These are phyloP conservation scores for Margaritifera margaritifera DNA, from an alignment of 2,888 invertebrate genomes.

Conservation along the genomic window DNA sequence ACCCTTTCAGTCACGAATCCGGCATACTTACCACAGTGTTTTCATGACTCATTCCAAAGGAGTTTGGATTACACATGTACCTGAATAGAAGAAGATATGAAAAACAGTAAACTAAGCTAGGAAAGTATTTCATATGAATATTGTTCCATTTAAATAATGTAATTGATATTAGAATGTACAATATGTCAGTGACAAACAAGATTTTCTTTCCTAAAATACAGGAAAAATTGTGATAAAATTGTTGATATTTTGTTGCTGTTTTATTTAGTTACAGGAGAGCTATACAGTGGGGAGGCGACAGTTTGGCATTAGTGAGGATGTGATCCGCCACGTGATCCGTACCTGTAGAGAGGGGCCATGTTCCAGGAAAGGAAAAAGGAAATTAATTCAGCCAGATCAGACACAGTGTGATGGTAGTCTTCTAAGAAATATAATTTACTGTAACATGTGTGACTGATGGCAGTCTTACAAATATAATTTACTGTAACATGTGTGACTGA, in stretches of 20 bases:
- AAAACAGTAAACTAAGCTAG: no score
- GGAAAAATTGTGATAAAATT: no score
- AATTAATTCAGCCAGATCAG: background rate
- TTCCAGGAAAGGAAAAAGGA: conserved; percentile 11
- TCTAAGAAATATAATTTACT: background rate
- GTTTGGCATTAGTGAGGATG: conserved; percentile 49
- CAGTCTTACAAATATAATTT: background rate
- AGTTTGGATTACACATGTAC: no score
- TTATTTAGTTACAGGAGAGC: conserved; percentile 35
- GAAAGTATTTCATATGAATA: no score
- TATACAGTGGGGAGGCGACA: conserved; percentile 47
- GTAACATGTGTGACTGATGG: background rate
- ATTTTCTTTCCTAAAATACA: no score
- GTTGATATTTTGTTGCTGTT: background rate
- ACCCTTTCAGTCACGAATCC: no score
- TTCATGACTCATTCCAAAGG: no score
- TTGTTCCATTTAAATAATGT: no score
- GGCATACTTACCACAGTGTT: no score
- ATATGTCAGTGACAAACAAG: no score
- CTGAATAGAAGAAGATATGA: no score
- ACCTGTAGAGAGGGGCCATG: conserved; percentile 33
- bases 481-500: background rate
- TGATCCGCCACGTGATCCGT: conserved; percentile 35
- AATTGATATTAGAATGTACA: no score
- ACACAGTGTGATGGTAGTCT: background rate